phyloP scores from a whole-genome alignment of 2,113 vertebrate species.

The Eulemur rufifrons region DNA sequence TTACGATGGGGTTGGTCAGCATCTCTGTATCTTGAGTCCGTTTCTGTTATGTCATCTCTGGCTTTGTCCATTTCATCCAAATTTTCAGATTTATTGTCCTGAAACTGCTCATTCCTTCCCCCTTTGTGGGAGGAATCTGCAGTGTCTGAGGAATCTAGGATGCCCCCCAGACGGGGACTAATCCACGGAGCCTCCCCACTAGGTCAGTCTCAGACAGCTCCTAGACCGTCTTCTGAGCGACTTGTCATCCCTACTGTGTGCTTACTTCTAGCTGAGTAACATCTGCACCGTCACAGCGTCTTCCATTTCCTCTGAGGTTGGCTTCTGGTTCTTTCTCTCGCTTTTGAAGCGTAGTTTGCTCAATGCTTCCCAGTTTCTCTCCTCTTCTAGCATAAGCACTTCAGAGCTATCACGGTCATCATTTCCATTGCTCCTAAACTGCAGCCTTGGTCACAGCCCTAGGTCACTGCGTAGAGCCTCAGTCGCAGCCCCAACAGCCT shows the following conservation, averaged over 20 bases:
- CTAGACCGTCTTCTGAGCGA: neutral
- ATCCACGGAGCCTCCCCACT: neutral
- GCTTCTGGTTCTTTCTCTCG: neutral
- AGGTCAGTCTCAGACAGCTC: neutral
- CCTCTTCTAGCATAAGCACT: neutral
- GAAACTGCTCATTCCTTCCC: neutral
- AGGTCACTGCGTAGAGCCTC: neutral
- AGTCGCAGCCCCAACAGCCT: neutral
- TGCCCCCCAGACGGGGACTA: too few species aligned
- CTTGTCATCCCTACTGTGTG: too few species aligned
- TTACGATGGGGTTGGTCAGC: neutral
- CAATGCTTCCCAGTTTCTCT: neutral
- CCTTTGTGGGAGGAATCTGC: neutral
- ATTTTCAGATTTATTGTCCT: neutral
- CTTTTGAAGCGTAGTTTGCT: neutral
- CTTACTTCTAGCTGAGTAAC: too few species aligned
- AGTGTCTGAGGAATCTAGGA: neutral
- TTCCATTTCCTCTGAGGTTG: neutral
- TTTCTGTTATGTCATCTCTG: neutral
- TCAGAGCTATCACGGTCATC: neutral
- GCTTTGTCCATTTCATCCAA: neutral
- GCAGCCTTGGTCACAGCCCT: neutral
- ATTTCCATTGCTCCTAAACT: neutral
- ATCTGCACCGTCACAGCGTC: neutral
- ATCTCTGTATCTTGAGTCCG: neutral